phyloP scores from a whole-genome alignment of 2,113 vertebrate genomes.

The Tachuris rubrigastra region DNA sequence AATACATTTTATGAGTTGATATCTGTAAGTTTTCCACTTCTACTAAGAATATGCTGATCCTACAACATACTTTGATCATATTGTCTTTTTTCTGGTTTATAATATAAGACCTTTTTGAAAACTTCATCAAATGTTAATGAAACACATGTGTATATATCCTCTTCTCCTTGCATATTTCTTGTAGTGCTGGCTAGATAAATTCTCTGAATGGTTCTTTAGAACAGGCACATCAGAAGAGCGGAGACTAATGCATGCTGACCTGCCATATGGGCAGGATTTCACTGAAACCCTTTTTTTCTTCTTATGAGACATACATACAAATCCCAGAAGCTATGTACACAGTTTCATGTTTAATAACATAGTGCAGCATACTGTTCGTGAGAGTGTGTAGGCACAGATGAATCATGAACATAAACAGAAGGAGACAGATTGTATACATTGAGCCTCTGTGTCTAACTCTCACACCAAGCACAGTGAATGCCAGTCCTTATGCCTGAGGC shows the following conservation, averaged over 20 bases:
- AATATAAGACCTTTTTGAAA: background rate
- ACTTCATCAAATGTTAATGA: background rate
- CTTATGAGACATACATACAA: conserved; percentile 39
- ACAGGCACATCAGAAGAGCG: conserved; percentile 13
- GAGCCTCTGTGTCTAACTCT: conserved; percentile 9
- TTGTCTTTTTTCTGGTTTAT: background rate
- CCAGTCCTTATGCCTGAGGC: background rate
- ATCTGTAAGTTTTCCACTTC: background rate
- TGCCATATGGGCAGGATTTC: conserved; percentile 34
- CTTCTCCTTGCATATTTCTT: background rate
- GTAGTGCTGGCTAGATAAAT: background rate
- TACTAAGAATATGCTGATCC: background rate
- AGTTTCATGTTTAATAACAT: conserved; percentile 54
- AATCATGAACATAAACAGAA: conserved; percentile 59
- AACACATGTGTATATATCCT: background rate
- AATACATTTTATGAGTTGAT: background rate
- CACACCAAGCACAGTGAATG: background rate
- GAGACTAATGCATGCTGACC: conserved; percentile 56
- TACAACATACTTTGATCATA: background rate
- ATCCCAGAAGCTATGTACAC: conserved; percentile 50
- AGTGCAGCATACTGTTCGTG: conserved; percentile 28
- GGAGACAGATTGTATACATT: conserved; percentile 52
- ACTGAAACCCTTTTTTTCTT: conserved; percentile 28
- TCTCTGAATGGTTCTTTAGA: conserved; percentile 2
- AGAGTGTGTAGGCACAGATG: conserved; percentile 54